Evolutionary conservation across 2,888 invertebrate genomes (phyloP), one percentile per base, ranked within the genome.

Genomic region (Galerucella pusilla): DNA sequence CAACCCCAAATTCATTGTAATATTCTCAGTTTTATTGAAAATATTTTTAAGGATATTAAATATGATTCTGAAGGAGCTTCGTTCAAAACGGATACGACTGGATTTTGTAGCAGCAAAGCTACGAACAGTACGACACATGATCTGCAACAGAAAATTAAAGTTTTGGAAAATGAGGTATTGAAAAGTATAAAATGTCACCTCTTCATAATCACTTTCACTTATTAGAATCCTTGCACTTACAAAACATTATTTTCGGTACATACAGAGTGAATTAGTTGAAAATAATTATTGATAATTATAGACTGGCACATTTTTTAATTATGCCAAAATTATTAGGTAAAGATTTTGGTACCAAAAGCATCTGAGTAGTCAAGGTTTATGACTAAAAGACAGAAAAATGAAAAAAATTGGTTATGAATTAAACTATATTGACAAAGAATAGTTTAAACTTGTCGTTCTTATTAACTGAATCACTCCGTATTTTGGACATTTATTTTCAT

Each of bases 141-240:
- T 57, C 77, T 83, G 25, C 81, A 82, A 77, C 81, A 82, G 57
- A 80, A 76, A 77, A 76, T 83, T 61, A 78, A 78, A 73, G 67
- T 75, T 25, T 77, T 83, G 76, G 82, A 83, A 77, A 76, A 77
- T 60, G 81, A 83, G 81, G 83, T 83, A 80, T 75, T 72, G 25
- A 52, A 20, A 42, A 42, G 35, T 42, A 42, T 42, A 42, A 42
- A 42, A 42, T 42, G 9, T 52, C 52, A 52, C 52, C n/a, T 52
- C 14, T n/a, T 52, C n/a, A 46, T 46, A 35, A 52, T 52, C 52
- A 52, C 52, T 52, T 52, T 14, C 14, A 14, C 35, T 35, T 5
- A 35, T 35, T 35, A 5, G 6, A 7, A 42, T 42, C 35, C 7
- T 7, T 42, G 35, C 35, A 42, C 35, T 42, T 9, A 7, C 9